Evolutionary conservation across 2,888 invertebrate genomes (phyloP).

Genomic region (Harpalus rubripes): DNA sequence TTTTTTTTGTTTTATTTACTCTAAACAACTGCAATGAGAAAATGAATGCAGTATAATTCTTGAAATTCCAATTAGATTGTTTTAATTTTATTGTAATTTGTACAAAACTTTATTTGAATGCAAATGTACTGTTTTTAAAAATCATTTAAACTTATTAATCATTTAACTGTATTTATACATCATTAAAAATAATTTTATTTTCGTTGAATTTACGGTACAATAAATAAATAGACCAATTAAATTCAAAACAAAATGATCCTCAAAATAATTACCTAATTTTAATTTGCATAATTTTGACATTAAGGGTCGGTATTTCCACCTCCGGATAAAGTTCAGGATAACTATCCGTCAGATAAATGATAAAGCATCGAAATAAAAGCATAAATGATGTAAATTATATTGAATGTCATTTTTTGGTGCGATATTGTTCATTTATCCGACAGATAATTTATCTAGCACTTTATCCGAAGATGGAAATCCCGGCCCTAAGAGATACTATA

Average conservation of each 20-base stretch:
- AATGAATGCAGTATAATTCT: not conserved
- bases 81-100: slow-evolving; percentile 6
- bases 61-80: not conserved
- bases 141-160: not conserved
- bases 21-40: slow-evolving; percentile 13
- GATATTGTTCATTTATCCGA: too few species aligned
- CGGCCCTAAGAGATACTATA: not conserved
- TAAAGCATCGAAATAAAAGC: too few species aligned
- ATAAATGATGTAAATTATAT: too few species aligned
- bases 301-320: too few species aligned
- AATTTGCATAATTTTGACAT: not conserved
- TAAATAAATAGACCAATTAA: not conserved
- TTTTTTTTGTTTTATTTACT: slow-evolving; percentile 19
- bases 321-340: too few species aligned
- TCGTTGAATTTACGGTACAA: not conserved
- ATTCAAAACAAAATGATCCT: slow-evolving; percentile 9
- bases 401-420: too few species aligned
- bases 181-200: not conserved
- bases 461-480: too few species aligned
- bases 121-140: not conserved
- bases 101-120: not conserved
- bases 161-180: slow-evolving; percentile 4
- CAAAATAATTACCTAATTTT: not conserved
- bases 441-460: too few species aligned
- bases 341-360: too few species aligned